phyloP scores from a whole-genome alignment of 2,113 vertebrate species.

The Lamprologus lemairii region DNA sequence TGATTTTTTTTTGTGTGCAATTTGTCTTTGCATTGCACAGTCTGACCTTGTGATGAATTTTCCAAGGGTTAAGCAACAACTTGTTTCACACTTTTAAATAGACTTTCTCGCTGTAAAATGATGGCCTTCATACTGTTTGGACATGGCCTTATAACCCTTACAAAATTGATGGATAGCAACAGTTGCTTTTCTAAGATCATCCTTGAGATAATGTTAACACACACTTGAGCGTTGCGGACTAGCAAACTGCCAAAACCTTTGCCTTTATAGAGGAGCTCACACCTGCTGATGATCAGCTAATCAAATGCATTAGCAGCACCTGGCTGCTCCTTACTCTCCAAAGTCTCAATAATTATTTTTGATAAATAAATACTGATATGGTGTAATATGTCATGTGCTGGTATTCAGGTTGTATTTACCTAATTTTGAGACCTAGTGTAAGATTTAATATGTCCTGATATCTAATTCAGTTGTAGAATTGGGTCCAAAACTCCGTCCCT shows the following conservation, averaged over 20 bases:
- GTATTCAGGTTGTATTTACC: too few relatives aligned
- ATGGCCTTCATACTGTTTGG: neutral
- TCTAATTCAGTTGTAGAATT: neutral
- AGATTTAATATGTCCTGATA: neutral
- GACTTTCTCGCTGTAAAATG: neutral
- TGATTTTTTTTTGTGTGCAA: neutral
- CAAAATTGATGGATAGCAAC: neutral
- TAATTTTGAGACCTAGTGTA: neutral
- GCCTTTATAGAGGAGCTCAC: neutral
- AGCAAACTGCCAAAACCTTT: neutral
- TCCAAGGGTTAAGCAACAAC: neutral
- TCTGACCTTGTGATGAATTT: neutral
- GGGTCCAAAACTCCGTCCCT: neutral
- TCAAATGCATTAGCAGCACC: neutral
- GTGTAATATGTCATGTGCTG: too few relatives aligned
- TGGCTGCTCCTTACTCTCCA: neutral
- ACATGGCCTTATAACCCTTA: neutral
- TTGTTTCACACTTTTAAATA: neutral
- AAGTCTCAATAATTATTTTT: neutral
- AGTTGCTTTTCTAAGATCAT: neutral
- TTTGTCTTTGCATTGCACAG: neutral
- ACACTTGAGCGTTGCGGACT: neutral
- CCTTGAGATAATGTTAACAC: neutral
- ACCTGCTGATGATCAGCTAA: neutral
- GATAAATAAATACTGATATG: too few relatives aligned